Base-by-base conservation (phyloP, 2,113 vertebrate species). In the Labeo rohita region DNA sequence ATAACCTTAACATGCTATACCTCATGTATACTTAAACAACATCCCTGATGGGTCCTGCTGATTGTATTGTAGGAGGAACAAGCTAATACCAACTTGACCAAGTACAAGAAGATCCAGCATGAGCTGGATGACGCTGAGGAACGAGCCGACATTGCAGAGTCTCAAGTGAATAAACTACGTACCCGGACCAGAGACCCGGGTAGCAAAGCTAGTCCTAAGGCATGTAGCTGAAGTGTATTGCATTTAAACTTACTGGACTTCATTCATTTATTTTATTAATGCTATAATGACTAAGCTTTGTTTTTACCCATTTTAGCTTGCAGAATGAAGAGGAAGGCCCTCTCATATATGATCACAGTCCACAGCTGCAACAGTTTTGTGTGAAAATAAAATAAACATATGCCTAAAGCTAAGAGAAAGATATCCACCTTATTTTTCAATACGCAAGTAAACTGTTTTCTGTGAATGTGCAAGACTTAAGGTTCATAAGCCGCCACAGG, bases 101-200 rank as follows among this genome's bases (percentile, higher is more conserved):
- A 98, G 94, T 97, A 94, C 89, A 95, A 96, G 92, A 98, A 98
- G 92, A 92, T 96, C 66, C 97, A 98, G 92, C 97, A 98, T 0
- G 96, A 98, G 90, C 91, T 98, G 49, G 96, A 98, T 0, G 97
- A 98, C 0, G 97, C 97, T 0, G 97, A 97, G 90, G 97, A 98
- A 18, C 93, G 97, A 0, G 98, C 97, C 0, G 97, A 98, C 75
- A 94, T 93, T 0, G 98, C 98, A 0, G 97, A 99, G 92, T 92
- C 94, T 0, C 97, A 98, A 92, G 97, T 96, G 92, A 98, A 98
- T 93, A 98, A 99, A 92, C 93, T 98, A 72, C 95, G 97, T 0
- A 91, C 93, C 2, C 96, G 96, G 89, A 96, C 95, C 82, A 93
- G 96, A 16, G 97, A 97, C 91, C 92, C 93, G 93, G 90, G 96